A percentile compares a stretch with the other conserved stretches of the same genome.
Evolutionary conservation across 35 echinoderm and acorn worm genomes (phyloP).

Genomic region (Ptychodera flava): DNA sequence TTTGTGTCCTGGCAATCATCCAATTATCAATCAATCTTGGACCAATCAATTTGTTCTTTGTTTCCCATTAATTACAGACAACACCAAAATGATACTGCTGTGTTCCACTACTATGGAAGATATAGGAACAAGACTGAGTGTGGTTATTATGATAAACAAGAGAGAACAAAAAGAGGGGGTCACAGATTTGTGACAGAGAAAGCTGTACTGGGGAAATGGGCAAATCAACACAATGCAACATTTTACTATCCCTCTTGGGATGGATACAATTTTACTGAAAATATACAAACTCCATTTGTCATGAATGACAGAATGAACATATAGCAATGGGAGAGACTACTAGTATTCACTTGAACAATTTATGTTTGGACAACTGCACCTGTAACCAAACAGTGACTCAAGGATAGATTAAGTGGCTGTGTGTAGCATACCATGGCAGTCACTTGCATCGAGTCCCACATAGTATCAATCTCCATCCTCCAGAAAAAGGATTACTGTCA

Average conservation of each 20-base stretch:
- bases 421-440: too few species aligned
- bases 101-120: slow-evolving; percentile 83
- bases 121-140: slow-evolving; percentile 34
- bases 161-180: slow-evolving; percentile 66
- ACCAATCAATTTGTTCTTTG: too few species aligned
- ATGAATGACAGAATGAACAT: not conserved
- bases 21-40: too few species aligned
- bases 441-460: too few species aligned
- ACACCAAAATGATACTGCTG: slow-evolving; percentile 56
- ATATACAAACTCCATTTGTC: slow-evolving; percentile 26
- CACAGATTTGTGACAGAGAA: slow-evolving; percentile 97
- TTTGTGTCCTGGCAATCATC: too few species aligned
- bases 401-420: too few species aligned
- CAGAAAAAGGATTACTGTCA: too few species aligned
- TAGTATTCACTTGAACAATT: too few species aligned
- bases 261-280: slow-evolving; percentile 5
- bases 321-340: not conserved
- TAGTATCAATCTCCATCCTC: too few species aligned
- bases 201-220: slow-evolving; percentile 90
- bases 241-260: slow-evolving; percentile 87
- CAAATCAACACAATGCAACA: slow-evolving; percentile 67
- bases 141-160: slow-evolving; percentile 72
- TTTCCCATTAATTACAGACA: too few species aligned
- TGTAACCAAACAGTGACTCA: too few species aligned
- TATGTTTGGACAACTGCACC: too few species aligned